These are phyloP conservation scores for Colius striatus DNA, from an alignment of 2,113 vertebrate species.

Conservation along the genomic window DNA sequence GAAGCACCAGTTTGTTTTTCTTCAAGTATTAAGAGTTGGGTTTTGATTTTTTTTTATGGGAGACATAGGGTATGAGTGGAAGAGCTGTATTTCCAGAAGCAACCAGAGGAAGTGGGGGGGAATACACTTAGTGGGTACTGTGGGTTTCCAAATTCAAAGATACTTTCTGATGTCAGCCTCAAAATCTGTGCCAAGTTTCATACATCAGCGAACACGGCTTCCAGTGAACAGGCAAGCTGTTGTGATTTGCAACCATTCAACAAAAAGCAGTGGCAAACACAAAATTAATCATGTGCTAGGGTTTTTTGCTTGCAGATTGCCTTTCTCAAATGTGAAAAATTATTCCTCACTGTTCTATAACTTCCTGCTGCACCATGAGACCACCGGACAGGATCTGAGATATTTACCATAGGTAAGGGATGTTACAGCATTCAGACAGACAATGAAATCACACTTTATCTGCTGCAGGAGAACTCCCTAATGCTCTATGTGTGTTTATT, in stretches of 20 bases:
- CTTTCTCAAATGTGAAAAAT: background rate
- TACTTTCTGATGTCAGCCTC: constrained; percentile 7
- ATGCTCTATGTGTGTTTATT: background rate
- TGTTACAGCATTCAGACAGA: background rate
- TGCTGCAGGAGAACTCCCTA: background rate
- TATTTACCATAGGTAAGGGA: background rate
- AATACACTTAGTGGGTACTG: background rate
- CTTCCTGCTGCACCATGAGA: background rate
- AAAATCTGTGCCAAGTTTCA: constrained; percentile 30
- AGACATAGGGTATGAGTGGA: background rate
- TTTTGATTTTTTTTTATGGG: background rate
- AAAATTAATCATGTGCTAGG: background rate
- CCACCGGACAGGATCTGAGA: background rate
- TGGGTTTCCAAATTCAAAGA: constrained; percentile 26
- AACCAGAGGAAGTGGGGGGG: background rate
- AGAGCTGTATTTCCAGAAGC: constrained; percentile 26
- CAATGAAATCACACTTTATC: background rate
- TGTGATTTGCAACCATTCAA: constrained; percentile 50
- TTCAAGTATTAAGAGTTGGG: background rate
- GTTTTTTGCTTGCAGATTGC: background rate
- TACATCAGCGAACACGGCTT: constrained; percentile 28
- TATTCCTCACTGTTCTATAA: background rate
- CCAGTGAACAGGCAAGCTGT: constrained; percentile 39
- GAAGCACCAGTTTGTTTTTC: constrained; percentile 8
- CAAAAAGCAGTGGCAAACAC: background rate